Base-by-base conservation (phyloP, 2,888 invertebrate genomes). In the Anodontia alba region DNA sequence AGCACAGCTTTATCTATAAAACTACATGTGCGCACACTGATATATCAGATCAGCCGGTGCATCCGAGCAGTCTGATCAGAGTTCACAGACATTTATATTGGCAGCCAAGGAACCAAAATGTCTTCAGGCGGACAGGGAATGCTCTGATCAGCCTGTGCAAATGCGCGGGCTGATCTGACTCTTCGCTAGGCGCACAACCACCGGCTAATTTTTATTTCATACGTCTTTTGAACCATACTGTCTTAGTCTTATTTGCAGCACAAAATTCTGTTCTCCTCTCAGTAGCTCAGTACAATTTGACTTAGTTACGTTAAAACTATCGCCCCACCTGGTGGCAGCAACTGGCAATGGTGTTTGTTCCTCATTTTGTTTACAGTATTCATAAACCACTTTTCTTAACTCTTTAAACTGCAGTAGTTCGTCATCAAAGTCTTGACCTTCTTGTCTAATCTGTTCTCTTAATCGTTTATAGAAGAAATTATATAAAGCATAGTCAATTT, bases 331-430 rank as follows among this genome's bases (percentile, higher is more conserved):
- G 15, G 78, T 83, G 15, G 26, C 62, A 7, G 49, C 5, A 15
- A 86, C 73, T 20, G 46, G 51, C 29, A 83, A 26, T 1, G 75
- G 73, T 0, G 67, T 17, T 20, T 17, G 29, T 29, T 43, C 23
- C 26, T 57, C 66, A 1, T 54, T 67, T 46, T 80, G 73, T 17
- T 42, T 26, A 81, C 87, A 87, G 62, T 73, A 85, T 26, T 83
- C 81, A n/a, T 76, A 43, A n/a, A 79, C 73, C 20, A 43, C 67
- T 49, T 77, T 83, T 20, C 79, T 73, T 26, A 87, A n/a, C 20
- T 76, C 73, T 57, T 69, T 80, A 75, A 87, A 87, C 29, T 54
- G 75, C n/a, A 83, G 49, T 20, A 87, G 43, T 43, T 87, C 85
- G 1, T 76, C 57, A n/a, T 87, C 78, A 73, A 85, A 87, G 29